Evolutionary conservation across 2,797 vertebrate genomes (phyloP), one percentile per base, ranked within the genome.

Genomic region (Hydrocynus forskahlii): DNA sequence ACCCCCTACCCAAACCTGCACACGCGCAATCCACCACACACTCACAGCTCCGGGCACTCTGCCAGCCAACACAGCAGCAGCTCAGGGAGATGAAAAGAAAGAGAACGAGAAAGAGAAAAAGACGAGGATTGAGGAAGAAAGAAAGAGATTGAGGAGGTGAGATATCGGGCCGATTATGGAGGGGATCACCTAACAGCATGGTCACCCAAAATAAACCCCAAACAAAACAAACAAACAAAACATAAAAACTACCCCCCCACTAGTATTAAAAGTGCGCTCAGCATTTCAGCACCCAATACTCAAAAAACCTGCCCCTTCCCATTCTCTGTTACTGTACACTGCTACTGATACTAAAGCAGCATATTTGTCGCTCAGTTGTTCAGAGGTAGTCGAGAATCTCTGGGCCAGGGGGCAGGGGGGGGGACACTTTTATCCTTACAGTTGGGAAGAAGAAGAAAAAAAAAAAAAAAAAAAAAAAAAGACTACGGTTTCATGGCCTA

Each of bases 1-100:
- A 57, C 70, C 64, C 76, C 74, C 66, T 23, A 35, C 78, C 81
- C 66, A 83, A 81, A 83, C 77, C 77, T 82, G 86, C 87, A 88
- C 88, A 86, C 86, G 75, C 85, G 83, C 86, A 86, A 82, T 84
- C 79, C 82, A 81, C 70, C 80, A 87, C 85, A 86, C 88, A 89
- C 88, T 91, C 89, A 84, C 85, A 89, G 92, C 85, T 90, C 83
- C 83, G 92, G 95, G 94, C 93, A 81, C 81, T 68, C 72, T 89
- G 94, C 94, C 95, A 95, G 89, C 88, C 88, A 85, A 91, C 74
- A 88, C 90, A 92, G 94, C 92, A 94, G 92, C 93, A 92, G 93
- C 93, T 85, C 38, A 23, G 57, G 64, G 84, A 89, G 77, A 85
- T 84, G 82, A 83, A 87, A 86, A 84, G 80, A 88, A 79, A 83